Conservation (phyloP, 2,797 vertebrate genomes). For the Cyprinella venusta region DNA sequence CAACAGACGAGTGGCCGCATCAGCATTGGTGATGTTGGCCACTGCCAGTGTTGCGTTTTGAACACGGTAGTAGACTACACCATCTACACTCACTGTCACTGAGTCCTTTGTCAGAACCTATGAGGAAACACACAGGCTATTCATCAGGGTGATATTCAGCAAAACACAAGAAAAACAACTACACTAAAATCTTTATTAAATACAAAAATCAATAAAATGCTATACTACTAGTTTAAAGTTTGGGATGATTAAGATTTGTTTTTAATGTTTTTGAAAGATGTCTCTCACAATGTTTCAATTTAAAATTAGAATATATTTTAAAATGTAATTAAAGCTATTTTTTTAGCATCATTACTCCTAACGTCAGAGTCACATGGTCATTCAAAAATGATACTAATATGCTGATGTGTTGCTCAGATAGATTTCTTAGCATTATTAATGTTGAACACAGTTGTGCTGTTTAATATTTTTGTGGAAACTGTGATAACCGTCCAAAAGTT, state of each 20-base stretch:
- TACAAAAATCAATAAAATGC: background rate
- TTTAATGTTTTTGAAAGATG: background rate
- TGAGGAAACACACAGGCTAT: background rate
- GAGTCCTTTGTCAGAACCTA: constrained; percentile 97
- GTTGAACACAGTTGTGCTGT: background rate
- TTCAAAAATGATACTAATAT: background rate
- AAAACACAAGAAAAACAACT: background rate
- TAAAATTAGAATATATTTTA: background rate
- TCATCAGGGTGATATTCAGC: background rate
- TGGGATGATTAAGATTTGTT: background rate
- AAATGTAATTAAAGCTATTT: background rate
- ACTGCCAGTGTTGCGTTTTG: constrained; percentile 92
- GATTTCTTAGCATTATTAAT: background rate
- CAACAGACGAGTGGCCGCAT: constrained; percentile 90
- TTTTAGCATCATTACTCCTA: background rate
- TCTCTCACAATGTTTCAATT: background rate
- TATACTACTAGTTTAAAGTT: background rate
- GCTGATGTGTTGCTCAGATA: background rate
- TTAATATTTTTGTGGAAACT: background rate
- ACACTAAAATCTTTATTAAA: background rate
- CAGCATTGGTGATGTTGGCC: constrained; percentile 93
- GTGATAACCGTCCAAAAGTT: background rate
- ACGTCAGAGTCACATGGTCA: background rate
- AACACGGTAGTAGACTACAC: constrained; percentile 95
- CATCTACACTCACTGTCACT: constrained; percentile 91